A percentile compares a stretch with the other conserved stretches of the same genome.
Evolutionary conservation across 2,888 invertebrate genomes (phyloP).

Genomic region (Cantharis flavilabris): DNA sequence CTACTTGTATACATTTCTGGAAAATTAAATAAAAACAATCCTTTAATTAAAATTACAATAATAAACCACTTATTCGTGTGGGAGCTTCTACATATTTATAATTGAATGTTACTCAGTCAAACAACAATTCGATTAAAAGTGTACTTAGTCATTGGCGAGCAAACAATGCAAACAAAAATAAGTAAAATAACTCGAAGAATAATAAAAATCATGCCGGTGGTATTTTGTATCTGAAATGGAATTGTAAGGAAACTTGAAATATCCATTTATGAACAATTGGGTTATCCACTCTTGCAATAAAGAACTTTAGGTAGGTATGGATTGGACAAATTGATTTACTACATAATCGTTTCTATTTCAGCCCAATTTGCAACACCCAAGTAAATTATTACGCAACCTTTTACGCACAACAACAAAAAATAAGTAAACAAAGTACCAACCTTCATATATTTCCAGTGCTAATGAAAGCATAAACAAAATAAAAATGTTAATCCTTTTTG

Average conservation of each 20-base stretch:
- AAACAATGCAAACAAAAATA: not conserved
- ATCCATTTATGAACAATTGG: conserved; percentile 38
- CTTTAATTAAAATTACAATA: not conserved
- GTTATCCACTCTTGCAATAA: conserved; percentile 34
- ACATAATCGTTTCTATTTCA: not conserved
- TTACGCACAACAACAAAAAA: not conserved
- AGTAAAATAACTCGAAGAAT: not conserved
- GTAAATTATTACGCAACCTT: not conserved
- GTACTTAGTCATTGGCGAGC: not conserved
- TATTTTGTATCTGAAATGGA: conserved; percentile 28
- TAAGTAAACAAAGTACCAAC: conserved; percentile 59
- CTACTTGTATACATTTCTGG: not conserved
- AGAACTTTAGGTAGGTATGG: not conserved
- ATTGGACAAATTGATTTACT: not conserved
- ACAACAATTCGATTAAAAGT: not conserved
- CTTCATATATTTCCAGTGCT: conserved; percentile 85
- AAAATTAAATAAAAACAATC: not conserved
- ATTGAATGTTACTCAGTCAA: not conserved
- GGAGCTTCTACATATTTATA: not conserved
- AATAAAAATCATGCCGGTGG: conserved; percentile 10
- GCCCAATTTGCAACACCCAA: not conserved
- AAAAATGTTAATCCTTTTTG: conserved; percentile 29
- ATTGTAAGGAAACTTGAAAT: conserved; percentile 29
- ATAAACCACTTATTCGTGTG: not conserved
- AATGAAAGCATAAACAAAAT: conserved; percentile 56